Evolutionary conservation across 2,888 invertebrate species (phyloP).

Genomic region (Melanophora roralis): DNA sequence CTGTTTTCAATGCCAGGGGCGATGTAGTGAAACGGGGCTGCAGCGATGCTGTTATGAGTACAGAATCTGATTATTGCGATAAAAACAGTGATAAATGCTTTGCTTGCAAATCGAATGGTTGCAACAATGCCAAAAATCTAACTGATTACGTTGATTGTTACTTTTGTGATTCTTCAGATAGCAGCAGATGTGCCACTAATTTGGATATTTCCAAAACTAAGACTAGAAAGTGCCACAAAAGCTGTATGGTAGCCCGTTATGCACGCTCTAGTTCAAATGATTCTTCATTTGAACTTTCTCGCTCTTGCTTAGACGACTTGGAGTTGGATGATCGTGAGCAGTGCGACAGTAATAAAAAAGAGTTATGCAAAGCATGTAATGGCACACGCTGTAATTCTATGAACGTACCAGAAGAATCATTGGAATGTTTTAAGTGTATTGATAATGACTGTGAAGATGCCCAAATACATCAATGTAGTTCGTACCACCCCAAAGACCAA

Average conservation of each 20-base stretch:
- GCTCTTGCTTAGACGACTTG: constrained; percentile 72
- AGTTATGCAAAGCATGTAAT: constrained; percentile 67
- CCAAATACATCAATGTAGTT: constrained; percentile 62
- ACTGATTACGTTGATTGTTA: constrained; percentile 69
- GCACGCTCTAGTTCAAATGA: constrained; percentile 67
- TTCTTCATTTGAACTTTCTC: constrained; percentile 68
- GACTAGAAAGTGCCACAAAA: constrained; percentile 69
- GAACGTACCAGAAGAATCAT: constrained; percentile 65
- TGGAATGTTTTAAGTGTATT: constrained; percentile 69
- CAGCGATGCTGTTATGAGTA: constrained; percentile 65
- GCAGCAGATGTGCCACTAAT: constrained; percentile 60
- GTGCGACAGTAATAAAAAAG: constrained; percentile 65
- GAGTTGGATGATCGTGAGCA: constrained; percentile 66
- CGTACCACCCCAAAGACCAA: constrained; percentile 68
- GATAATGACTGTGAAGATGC: constrained; percentile 65
- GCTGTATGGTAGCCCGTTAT: constrained; percentile 72
- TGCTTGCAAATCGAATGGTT: constrained; percentile 72
- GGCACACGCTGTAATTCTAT: constrained; percentile 67
- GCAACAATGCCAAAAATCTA: constrained; percentile 68
- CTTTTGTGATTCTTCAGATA: constrained; percentile 69
- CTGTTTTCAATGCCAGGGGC: constrained; percentile 67
- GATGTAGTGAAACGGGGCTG: constrained; percentile 71
- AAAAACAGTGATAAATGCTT: constrained; percentile 65
- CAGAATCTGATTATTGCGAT: constrained; percentile 68
- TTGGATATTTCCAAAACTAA: constrained; percentile 49